A percentile compares a stretch with the other conserved stretches of the same genome.
phyloP scores from a whole-genome alignment of 1,140 invertebrate genomes.

The Dendroctonus valens region DNA sequence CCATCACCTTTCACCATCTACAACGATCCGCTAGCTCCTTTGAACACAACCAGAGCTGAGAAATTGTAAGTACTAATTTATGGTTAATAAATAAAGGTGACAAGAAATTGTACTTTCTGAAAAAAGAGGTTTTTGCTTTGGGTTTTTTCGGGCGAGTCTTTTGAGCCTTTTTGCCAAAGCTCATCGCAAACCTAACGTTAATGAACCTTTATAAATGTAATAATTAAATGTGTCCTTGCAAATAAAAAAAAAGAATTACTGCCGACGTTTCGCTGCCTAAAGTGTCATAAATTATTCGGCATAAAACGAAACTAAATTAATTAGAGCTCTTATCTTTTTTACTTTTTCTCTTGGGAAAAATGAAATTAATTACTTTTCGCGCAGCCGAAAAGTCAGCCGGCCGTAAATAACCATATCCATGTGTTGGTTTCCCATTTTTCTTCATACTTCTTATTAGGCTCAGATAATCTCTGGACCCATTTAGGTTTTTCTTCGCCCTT shows the following conservation, averaged over 20 bases:
- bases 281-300: background rate
- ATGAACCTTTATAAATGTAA: background rate
- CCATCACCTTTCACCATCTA: slow-evolving; percentile 35
- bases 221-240: background rate
- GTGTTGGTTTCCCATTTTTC: background rate
- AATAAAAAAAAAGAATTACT: background rate
- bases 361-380: slow-evolving; percentile 6
- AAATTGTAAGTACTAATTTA: slow-evolving; percentile 38
- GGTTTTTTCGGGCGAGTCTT: background rate
- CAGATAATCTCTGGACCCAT: too few relatives aligned
- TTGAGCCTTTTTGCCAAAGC: background rate
- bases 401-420: slow-evolving; percentile 5
- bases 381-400: background rate
- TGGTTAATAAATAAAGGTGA: background rate
- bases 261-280: background rate
- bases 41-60: slow-evolving; percentile 35
- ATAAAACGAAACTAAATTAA: slow-evolving; percentile 7
- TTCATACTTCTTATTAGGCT: too few relatives aligned
- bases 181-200: background rate
- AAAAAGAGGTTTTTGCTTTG: background rate
- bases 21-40: slow-evolving; percentile 28
- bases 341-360: background rate
- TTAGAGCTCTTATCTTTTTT: background rate
- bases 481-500: too few relatives aligned
- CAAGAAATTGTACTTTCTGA: background rate